phyloP scores from a whole-genome alignment of 2,888 invertebrate species.

The Nymphalis urticae region DNA sequence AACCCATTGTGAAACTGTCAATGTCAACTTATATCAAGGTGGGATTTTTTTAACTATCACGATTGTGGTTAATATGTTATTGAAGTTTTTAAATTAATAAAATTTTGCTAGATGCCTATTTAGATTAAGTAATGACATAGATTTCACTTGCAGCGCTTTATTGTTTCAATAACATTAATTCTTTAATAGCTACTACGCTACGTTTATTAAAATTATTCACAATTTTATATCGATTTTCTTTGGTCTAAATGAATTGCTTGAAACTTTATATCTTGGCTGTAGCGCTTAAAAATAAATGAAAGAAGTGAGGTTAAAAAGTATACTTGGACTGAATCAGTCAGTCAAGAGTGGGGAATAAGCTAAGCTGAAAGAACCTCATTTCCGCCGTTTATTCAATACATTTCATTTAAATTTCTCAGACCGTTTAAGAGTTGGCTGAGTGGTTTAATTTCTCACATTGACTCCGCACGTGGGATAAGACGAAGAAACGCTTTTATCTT shows the following conservation, averaged over 20 bases:
- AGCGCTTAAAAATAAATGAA: conserved; percentile 38
- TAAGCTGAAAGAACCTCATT: conserved; percentile 76
- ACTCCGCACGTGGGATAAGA: conserved; percentile 61
- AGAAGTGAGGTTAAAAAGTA: conserved; percentile 50
- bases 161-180: no score
- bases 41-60: conserved; percentile 32
- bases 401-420: conserved; percentile 76
- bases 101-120: neutral
- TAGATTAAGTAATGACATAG: neutral
- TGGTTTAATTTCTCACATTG: conserved; percentile 71
- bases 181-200: no score
- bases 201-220: neutral
- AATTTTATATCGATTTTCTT: neutral
- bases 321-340: conserved; percentile 65
- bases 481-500: conserved; percentile 63
- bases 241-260: neutral
- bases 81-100: neutral
- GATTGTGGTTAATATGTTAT: conserved; percentile 27
- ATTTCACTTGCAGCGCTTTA: neutral
- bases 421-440: conserved; percentile 61
- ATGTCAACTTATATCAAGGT: conserved; percentile 42
- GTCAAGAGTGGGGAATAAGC: conserved; percentile 64
- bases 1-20: conserved; percentile 39
- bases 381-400: conserved; percentile 78
- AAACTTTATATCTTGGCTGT: neutral